Percentiles rank a stretch among this genome's conserved stretches.
Evolutionary conservation across 1,140 invertebrate genomes (phyloP).

Genomic region (Procambarus virginalis): DNA sequence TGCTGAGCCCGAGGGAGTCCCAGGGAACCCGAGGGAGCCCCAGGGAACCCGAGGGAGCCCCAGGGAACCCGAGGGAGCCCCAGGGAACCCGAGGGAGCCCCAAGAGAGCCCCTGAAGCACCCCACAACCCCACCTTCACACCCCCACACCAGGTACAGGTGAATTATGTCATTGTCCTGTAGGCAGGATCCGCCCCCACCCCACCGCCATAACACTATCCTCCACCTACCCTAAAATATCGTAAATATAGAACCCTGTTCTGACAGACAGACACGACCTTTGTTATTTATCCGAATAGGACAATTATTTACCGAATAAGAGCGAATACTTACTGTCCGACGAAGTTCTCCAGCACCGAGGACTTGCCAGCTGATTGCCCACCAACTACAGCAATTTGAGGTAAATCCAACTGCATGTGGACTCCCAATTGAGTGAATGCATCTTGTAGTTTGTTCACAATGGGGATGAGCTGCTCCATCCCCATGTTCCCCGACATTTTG

Average conservation of each 20-base stretch:
- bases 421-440: constrained; percentile 98
- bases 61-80: no score
- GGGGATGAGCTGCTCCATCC: constrained; percentile 98
- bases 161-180: neutral
- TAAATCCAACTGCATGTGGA: constrained; percentile 97
- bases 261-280: neutral
- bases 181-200: constrained; percentile 25
- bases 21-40: no score
- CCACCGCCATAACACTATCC: neutral
- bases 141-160: no score
- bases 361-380: constrained; percentile 99
- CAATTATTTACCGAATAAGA: neutral
- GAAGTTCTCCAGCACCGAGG: constrained; percentile 99
- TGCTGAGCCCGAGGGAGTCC: no score
- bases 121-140: no score
- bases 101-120: no score
- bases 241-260: neutral
- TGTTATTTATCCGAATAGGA: neutral
- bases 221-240: neutral
- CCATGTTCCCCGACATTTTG: constrained; percentile 83
- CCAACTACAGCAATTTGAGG: constrained; percentile 99
- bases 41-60: no score
- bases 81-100: no score
- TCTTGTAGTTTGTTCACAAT: constrained; percentile 99
- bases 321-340: constrained; percentile 92